Evolutionary conservation across 2,888 invertebrate genomes (phyloP), one percentile per base, ranked within the genome.

Genomic region (Arrhopalites spinosus): DNA sequence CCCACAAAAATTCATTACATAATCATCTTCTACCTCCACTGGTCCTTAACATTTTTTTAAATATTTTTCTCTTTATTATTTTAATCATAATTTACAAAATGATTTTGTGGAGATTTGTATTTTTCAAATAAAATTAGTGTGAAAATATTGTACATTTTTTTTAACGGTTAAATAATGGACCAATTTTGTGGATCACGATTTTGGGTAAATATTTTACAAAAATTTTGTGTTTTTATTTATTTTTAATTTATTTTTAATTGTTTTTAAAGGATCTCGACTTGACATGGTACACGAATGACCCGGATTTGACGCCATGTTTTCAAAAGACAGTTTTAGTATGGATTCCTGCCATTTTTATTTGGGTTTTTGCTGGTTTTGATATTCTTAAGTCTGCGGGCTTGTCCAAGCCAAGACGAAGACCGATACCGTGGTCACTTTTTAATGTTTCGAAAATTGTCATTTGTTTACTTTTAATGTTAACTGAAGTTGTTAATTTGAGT

Each of bases 261-360:
- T 83, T 50, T 25, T 20, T 68, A 43, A 82, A 97, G 97, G 91
- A 95, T 87, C 85, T 86, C 80, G 88, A 90, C 81, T 84, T 90
- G 83, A 90, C 94, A 75, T 96, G 95, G 96, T 85, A 92, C 84
- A 92, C 96, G 17, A 87, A 85, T 5, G 83, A 91, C 85, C 98
- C 96, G 50, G 92, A 94, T 84, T 88, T 98, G 81, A 94, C 97
- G 78, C 89, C 89, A 84, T 98, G 98, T 86, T 96, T 98, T 86
- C 92, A 96, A 86, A 92, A 92, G 85, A 96, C 97, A 0, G 91
- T 93, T 0, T 86, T 98, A 43, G 88, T 94, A 66, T 97, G 96
- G 96, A 86, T 90, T 36, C 97, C 98, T 0, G 94, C 95, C 85
- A 87, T 89, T 69, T 94, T 93, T 85, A 87, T 96, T 20, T 95